A percentile compares a stretch with the other conserved stretches of the same genome.
Evolutionary conservation across 2,888 invertebrate species (phyloP).

Genomic region (Agrotis ipsilon): DNA sequence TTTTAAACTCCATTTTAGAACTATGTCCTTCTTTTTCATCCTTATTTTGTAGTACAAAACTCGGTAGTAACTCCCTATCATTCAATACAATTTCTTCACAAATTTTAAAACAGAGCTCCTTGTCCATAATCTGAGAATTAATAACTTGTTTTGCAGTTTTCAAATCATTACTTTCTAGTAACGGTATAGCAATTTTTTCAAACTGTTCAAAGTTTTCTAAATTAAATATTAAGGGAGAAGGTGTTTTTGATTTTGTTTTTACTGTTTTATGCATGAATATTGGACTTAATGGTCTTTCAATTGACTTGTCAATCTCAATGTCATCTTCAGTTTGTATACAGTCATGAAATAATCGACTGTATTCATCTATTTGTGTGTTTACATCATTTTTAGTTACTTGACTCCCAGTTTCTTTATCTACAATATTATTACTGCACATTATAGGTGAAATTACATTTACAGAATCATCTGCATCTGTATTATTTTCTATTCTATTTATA

Average conservation of each 20-base stretch:
- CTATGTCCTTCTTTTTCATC: conserved; percentile 37
- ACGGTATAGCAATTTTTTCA: conserved; percentile 77
- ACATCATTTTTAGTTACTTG: neutral
- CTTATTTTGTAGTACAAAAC: conserved; percentile 64
- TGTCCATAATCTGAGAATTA: conserved; percentile 80
- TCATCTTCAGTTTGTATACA: conserved; percentile 29
- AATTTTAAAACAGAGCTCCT: conserved; percentile 71
- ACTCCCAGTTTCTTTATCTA: neutral
- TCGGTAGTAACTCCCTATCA: conserved; percentile 47
- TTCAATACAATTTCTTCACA: conserved; percentile 60
- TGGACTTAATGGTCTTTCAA: conserved; percentile 72
- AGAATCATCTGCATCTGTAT: conserved; percentile 19
- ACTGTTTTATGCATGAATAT: conserved; percentile 70
- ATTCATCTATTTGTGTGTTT: conserved; percentile 17
- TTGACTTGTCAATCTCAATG: conserved; percentile 41
- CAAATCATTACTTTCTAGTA: conserved; percentile 72
- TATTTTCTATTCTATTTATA: conserved; percentile 7
- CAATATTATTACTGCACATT: conserved; percentile 44
- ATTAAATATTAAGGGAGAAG: conserved; percentile 73
- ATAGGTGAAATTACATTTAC: conserved; percentile 44
- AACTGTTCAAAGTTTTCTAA: conserved; percentile 83
- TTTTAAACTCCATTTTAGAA: conserved; percentile 21
- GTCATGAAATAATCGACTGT: conserved; percentile 37
- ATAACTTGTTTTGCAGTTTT: conserved; percentile 75
- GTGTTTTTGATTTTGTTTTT: conserved; percentile 58